Base-by-base conservation (phyloP, 1,140 invertebrate genomes). In the Gonatopus flavifemur region DNA sequence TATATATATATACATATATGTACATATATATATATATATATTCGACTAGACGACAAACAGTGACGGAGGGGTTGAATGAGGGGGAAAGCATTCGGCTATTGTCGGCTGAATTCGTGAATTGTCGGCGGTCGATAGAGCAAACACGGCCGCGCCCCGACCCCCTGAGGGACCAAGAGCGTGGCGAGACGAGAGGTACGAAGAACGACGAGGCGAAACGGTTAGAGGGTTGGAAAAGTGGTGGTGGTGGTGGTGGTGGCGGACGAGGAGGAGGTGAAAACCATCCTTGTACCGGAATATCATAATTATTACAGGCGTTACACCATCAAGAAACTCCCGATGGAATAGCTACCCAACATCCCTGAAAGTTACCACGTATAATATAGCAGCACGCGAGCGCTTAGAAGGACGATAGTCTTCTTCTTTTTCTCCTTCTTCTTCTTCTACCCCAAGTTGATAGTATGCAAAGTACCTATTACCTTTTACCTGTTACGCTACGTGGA, bases 101-200 rank as follows among this genome's bases (percentile, higher is more conserved):
- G 43, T 76, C 76, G 76, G 68, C 55, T 53, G 63, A 53, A 62
- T 65, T 75, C 76, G 76, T 63, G 66, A 48, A 62, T 64, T 57
- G 67, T 77, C 74, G 76, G 70, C 70, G 76, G 76, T 78, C 76
- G 76, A 78, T 78, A 78, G 76, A 77, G 76, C 76, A 77, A 78
- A 78, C 73, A 76, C 76, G 74, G 69, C 76, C 76, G 76, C 76
- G 70, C 76, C 76, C 74, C 74, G 74, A 76, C 74, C 74, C 72
- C 71, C 66, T 58, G 55, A 66, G 68, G 66, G 66, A 28, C 10
- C 15, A 31, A 48, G 43, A 36, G 39, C 13, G 47, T 13, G 47
- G 31, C 38, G 45, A 22, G 13, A 15, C 5, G 42, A 30, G 21
- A 21, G 0, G 28, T 44, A 52, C 36, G 45, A 52, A 31, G 28